Percentiles rank a stretch among this genome's conserved stretches.
Evolutionary conservation across 1,140 invertebrate genomes (phyloP).

Genomic region (Grapholita molesta): DNA sequence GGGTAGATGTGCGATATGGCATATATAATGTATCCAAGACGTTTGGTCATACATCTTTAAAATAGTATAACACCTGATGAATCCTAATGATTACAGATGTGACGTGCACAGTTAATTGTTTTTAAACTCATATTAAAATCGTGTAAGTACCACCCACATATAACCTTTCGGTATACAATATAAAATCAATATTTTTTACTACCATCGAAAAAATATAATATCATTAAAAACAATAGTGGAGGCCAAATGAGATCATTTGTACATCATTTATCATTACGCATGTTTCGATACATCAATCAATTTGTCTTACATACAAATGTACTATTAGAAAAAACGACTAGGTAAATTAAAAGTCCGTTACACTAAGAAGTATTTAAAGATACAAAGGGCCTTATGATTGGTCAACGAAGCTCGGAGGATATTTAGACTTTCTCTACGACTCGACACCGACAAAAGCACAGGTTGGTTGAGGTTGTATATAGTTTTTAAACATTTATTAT

Average conservation of each 20-base stretch:
- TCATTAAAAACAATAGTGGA: slow-evolving; percentile 40
- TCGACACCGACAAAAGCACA: too few species aligned
- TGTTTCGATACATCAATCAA: slow-evolving; percentile 58
- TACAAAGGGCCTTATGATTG: too few species aligned
- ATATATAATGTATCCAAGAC: not conserved
- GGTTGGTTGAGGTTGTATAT: too few species aligned
- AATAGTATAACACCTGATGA: not conserved
- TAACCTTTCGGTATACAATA: not conserved
- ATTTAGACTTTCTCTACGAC: too few species aligned
- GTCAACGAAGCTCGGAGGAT: too few species aligned
- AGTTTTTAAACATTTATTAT: too few species aligned
- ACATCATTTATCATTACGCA: slow-evolving; percentile 41
- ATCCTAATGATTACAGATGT: not conserved
- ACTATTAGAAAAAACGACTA: not conserved
- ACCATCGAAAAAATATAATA: slow-evolving; percentile 22
- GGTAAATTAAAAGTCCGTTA: slow-evolving; percentile 22
- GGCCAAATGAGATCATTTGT: slow-evolving; percentile 57
- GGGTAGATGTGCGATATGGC: slow-evolving; percentile 2
- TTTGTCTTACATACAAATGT: too few species aligned
- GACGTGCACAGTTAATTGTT: not conserved
- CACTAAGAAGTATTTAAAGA: too few species aligned
- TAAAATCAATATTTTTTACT: slow-evolving; percentile 22
- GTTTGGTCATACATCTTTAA: not conserved
- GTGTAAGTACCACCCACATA: slow-evolving; percentile 3
- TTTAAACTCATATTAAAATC: not conserved